Evolutionary conservation across 2,797 vertebrate species (phyloP).

Genomic region (Dryobates pubescens): DNA sequence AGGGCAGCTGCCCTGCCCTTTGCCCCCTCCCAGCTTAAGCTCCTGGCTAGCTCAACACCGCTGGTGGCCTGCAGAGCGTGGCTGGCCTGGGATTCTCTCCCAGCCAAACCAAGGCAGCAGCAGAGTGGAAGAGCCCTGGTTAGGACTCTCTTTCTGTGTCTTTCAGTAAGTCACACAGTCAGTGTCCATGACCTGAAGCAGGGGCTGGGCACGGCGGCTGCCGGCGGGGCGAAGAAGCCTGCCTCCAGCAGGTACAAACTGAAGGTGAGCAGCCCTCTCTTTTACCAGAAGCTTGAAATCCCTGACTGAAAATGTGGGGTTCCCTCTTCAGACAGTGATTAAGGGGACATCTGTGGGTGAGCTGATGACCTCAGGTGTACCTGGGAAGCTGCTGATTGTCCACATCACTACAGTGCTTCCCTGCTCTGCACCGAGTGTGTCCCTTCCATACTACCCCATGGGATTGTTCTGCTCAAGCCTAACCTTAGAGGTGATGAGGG

Average conservation of each 20-base stretch:
- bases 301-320: neutral
- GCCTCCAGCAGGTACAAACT: slow-evolving; percentile 83
- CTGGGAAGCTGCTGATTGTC: neutral
- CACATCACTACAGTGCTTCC: neutral
- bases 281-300: neutral
- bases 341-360: neutral
- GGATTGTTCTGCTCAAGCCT: neutral
- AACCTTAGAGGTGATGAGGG: neutral
- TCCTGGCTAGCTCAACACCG: too few relatives aligned
- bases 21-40: neutral
- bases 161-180: slow-evolving; percentile 83
- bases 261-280: slow-evolving; percentile 79
- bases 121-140: neutral
- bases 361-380: neutral
- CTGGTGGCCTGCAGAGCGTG: neutral
- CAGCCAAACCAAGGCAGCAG: neutral
- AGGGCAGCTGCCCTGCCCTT: neutral
- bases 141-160: neutral
- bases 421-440: neutral
- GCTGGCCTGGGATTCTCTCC: neutral
- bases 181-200: slow-evolving; percentile 88
- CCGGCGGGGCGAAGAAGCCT: slow-evolving; percentile 64
- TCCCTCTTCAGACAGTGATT: neutral
- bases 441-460: neutral
- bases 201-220: slow-evolving; percentile 74